phyloP scores from a whole-genome alignment of 92 coral and sea anemone genomes.

The Palythoa grandis region DNA sequence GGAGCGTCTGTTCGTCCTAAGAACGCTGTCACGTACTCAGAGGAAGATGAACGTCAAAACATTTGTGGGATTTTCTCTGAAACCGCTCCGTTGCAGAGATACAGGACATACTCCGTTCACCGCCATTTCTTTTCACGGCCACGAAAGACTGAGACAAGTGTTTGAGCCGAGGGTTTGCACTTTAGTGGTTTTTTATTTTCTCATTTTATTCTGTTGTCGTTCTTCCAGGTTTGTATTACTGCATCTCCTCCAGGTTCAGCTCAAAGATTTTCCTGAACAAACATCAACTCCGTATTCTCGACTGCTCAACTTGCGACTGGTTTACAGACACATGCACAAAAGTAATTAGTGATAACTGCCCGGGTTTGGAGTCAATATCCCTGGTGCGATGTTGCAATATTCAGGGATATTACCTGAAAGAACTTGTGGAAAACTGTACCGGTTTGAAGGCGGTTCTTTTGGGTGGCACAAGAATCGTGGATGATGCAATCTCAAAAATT shows the following conservation, averaged over 20 bases:
- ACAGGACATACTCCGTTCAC: too few relatives aligned
- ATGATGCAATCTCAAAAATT: slow-evolving; percentile 32
- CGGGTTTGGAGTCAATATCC: slow-evolving; percentile 63
- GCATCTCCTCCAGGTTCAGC: slow-evolving; percentile 53
- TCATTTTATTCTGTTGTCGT: background rate
- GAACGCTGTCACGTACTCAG: too few relatives aligned
- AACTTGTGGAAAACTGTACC: slow-evolving; percentile 46
- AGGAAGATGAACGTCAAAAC: too few relatives aligned
- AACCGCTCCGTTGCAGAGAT: too few relatives aligned
- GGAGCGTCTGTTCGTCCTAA: too few relatives aligned
- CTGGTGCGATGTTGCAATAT: slow-evolving; percentile 68
- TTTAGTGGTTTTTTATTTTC: background rate
- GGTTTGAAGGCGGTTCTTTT: slow-evolving; percentile 60
- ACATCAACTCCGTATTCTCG: slow-evolving; percentile 63
- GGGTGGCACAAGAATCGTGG: slow-evolving; percentile 65
- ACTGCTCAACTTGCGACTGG: slow-evolving; percentile 77
- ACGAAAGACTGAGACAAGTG: too few relatives aligned
- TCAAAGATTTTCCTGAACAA: slow-evolving; percentile 57
- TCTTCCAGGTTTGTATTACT: slow-evolving; percentile 58
- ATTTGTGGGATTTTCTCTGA: too few relatives aligned
- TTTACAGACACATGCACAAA: slow-evolving; percentile 58
- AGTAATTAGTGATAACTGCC: slow-evolving; percentile 63
- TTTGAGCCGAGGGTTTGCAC: too few relatives aligned
- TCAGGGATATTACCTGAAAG: slow-evolving; percentile 62
- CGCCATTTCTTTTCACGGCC: too few relatives aligned